A percentile compares a stretch with the other conserved stretches of the same genome.
phyloP scores from a whole-genome alignment of 2,113 vertebrate genomes.

The Oxyruncus cristatus region DNA sequence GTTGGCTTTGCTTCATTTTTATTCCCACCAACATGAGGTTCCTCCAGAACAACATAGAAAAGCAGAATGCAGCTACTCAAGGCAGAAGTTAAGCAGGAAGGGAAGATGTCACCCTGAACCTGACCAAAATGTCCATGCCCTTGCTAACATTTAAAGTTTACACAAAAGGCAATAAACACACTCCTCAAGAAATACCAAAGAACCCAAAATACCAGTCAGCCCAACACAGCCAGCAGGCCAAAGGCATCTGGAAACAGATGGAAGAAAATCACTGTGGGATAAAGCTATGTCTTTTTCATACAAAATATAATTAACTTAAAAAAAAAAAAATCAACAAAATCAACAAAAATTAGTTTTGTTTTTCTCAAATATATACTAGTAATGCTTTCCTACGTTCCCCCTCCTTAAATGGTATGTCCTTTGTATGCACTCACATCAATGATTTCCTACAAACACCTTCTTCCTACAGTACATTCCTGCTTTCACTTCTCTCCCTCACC shows the following conservation, averaged over 20 bases:
- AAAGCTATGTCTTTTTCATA: background rate
- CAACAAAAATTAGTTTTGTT: background rate
- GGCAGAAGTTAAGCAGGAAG: background rate
- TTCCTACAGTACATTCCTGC: background rate
- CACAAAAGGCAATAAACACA: background rate
- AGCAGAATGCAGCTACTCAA: background rate
- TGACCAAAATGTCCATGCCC: background rate
- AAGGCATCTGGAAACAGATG: background rate
- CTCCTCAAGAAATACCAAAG: background rate
- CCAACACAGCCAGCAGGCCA: background rate
- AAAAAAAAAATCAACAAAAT: too few relatives aligned
- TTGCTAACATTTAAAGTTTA: background rate
- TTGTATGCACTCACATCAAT: background rate
- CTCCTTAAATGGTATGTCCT: background rate
- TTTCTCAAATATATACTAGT: background rate
- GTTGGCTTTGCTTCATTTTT: background rate
- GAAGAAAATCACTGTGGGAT: background rate
- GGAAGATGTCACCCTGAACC: background rate
- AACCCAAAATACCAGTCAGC: background rate
- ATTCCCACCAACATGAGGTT: background rate
- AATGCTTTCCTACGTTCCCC: background rate
- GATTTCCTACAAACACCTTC: background rate
- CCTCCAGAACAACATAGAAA: accelerated
- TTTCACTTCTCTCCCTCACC: background rate
- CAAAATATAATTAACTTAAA: background rate